Percentiles rank a stretch among this genome's conserved stretches.
Conservation (phyloP, 2,888 invertebrate species). For the Pediacus dermestoides region DNA sequence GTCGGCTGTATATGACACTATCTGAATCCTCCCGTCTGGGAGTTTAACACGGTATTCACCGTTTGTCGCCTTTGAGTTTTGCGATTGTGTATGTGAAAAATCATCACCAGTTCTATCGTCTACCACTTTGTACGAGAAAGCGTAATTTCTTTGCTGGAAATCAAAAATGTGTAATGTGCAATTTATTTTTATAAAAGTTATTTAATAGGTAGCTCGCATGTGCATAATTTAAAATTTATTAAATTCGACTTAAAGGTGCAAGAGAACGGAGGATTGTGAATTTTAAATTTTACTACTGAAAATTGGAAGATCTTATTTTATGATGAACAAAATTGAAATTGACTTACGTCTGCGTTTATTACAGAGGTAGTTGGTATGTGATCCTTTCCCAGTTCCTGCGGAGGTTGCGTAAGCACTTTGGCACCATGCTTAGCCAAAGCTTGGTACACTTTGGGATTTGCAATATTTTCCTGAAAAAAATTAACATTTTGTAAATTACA, state of each 20-base stretch:
- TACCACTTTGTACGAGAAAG: constrained; percentile 63
- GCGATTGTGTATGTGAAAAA: constrained; percentile 63
- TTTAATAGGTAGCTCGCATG: too few species aligned
- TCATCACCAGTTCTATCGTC: constrained; percentile 63
- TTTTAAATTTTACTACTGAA: too few species aligned
- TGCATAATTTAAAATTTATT: too few species aligned
- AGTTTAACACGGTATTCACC: constrained; percentile 67
- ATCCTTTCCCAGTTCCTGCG: constrained; percentile 25
- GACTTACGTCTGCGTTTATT: constrained; percentile 13
- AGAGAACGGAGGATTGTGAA: too few species aligned
- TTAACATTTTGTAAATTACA: too few species aligned
- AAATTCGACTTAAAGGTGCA: too few species aligned
- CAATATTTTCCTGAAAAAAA: constrained; percentile 32
- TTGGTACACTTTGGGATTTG: constrained; percentile 36
- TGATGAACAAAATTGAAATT: too few species aligned
- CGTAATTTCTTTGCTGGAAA: constrained; percentile 51
- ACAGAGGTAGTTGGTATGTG: neutral
- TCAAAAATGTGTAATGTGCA: neutral
- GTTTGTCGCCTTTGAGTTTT: constrained; percentile 60
- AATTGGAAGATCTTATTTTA: too few species aligned
- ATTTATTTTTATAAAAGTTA: neutral
- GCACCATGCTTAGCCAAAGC: constrained; percentile 39
- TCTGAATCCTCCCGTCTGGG: constrained; percentile 63
- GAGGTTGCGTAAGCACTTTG: constrained; percentile 38
- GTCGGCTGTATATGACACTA: constrained; percentile 58